These are phyloP conservation scores for Zaprionus kolodkinae DNA, from an alignment of 1,140 invertebrate genomes.

Conservation along the genomic window DNA sequence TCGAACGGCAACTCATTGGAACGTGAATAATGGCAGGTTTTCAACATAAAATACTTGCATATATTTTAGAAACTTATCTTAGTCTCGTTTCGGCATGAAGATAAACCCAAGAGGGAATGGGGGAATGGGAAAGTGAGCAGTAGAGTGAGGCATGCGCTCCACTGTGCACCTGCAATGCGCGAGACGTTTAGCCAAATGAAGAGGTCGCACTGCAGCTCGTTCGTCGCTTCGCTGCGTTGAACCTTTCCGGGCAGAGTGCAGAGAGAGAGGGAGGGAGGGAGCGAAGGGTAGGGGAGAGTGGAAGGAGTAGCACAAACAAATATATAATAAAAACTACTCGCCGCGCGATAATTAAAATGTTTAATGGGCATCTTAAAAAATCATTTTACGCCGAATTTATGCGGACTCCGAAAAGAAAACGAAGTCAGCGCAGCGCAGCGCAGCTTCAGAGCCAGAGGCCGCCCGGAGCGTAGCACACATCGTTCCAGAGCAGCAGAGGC, in stretches of 20 bases:
- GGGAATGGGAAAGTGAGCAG: not conserved
- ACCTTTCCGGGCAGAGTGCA: not conserved
- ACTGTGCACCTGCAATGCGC: not conserved
- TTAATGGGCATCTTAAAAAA: constrained; percentile 77
- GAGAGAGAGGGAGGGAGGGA: not conserved
- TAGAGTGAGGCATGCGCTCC: not conserved
- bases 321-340: constrained; percentile 44
- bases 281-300: not conserved
- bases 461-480: not conserved
- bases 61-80: constrained; percentile 4
- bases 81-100: not conserved
- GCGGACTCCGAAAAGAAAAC: constrained; percentile 19
- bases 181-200: constrained; percentile 6
- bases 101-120: not conserved
- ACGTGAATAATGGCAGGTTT: constrained; percentile 4
- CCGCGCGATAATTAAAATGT: constrained; percentile 74
- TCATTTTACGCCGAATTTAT: constrained; percentile 78
- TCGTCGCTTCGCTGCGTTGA: constrained; percentile 49
- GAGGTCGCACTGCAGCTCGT: not conserved
- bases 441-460: constrained; percentile 3
- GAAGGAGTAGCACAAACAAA: constrained; percentile 12
- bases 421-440: not conserved
- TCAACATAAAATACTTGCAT: constrained; percentile 6
- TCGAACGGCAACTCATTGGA: not conserved
- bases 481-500: constrained; percentile 15